A percentile compares a stretch with the other conserved stretches of the same genome.
Conservation (phyloP, 2,113 vertebrate species). For the Caretta caretta region DNA sequence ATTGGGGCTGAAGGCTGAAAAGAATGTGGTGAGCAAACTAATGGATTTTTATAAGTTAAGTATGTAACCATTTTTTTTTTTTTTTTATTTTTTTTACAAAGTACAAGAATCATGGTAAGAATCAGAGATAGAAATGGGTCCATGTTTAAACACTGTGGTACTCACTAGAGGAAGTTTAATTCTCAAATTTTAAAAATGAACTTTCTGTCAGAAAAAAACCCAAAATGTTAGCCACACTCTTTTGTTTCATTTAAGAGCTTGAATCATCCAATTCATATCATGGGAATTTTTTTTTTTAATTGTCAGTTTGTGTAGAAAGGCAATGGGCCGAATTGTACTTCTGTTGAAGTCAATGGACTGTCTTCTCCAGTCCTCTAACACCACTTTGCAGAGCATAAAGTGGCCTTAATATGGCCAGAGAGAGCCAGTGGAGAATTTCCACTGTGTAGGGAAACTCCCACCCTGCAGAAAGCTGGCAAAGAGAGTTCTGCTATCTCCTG, state of each 20-base stretch:
- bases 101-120: neutral
- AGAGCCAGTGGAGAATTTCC: neutral
- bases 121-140: neutral
- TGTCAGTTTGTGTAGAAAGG: neutral
- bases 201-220: neutral
- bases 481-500: neutral
- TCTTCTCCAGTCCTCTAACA: neutral
- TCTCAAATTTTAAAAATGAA: neutral
- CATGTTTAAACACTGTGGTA: neutral
- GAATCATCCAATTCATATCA: neutral
- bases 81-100: neutral
- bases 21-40: neutral
- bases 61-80: accelerated
- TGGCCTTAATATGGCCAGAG: neutral
- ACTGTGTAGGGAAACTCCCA: neutral
- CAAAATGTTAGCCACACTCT: neutral
- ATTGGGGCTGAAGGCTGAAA: neutral
- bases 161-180: neutral
- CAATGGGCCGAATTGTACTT: neutral
- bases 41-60: neutral
- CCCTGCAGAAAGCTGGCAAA: neutral
- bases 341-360: neutral
- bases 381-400: slow-evolving; percentile 11
- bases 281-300: no score
- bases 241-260: neutral